These are phyloP conservation scores for Eupeodes luniger DNA, from an alignment of 2,888 invertebrate species.

Conservation along the genomic window DNA sequence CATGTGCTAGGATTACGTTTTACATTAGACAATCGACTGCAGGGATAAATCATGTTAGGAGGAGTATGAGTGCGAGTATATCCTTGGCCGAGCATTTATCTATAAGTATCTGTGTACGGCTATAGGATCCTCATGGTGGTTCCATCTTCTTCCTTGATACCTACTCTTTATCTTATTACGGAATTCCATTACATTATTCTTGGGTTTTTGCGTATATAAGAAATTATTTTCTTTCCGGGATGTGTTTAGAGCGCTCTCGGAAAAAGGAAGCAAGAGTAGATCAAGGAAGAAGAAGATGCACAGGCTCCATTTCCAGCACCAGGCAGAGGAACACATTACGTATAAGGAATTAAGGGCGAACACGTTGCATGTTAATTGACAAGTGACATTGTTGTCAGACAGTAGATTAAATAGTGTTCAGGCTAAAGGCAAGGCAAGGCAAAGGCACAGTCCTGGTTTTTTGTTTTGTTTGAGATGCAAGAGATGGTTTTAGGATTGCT, in stretches of 20 bases:
- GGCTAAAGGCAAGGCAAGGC: not conserved
- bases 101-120: not conserved
- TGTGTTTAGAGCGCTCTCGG: not conserved
- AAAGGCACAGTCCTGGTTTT: not conserved
- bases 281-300: constrained; percentile 28
- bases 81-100: constrained; percentile 47
- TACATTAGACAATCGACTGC: constrained; percentile 69
- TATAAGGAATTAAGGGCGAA: constrained; percentile 55
- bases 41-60: constrained; percentile 70
- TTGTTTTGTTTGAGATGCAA: constrained; percentile 24
- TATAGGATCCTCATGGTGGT: constrained; percentile 4
- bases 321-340: constrained; percentile 15
- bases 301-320: not conserved
- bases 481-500: not conserved
- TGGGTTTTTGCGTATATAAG: constrained; percentile 31
- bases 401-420: constrained; percentile 47
- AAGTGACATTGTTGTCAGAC: constrained; percentile 69
- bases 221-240: constrained; percentile 40
- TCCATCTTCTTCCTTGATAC: not conserved
- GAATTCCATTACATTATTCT: constrained; percentile 47
- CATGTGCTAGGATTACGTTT: constrained; percentile 71
- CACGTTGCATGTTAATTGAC: constrained; percentile 72
- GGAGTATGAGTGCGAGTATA: constrained; percentile 12
- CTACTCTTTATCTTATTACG: constrained; percentile 25
- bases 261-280: not conserved